Percentiles rank a stretch among this genome's conserved stretches.
These are phyloP conservation scores for Cheilosia vulpina DNA, from an alignment of 2,888 invertebrate genomes.

Conservation along the genomic window DNA sequence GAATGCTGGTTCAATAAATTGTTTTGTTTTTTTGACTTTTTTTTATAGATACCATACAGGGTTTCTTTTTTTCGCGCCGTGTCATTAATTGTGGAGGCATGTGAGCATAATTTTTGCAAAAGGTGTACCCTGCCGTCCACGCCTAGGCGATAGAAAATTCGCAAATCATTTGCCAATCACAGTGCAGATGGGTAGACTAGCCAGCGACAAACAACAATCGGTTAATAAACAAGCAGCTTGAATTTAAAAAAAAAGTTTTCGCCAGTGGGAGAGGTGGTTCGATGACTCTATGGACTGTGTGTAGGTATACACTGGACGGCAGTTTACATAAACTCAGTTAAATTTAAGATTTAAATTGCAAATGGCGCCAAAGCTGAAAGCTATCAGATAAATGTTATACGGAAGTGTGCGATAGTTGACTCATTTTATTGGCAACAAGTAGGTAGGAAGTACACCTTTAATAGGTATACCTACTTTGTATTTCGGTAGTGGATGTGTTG, in stretches of 20 bases:
- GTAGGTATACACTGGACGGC: constrained; percentile 24
- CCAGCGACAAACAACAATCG: constrained; percentile 61
- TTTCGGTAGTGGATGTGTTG: not conserved
- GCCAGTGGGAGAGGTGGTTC: constrained; percentile 38
- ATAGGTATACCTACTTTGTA: not conserved
- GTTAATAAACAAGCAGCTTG: constrained; percentile 48
- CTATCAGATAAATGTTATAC: not conserved
- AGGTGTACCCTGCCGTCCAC: constrained; percentile 52
- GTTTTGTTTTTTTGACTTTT: constrained; percentile 13
- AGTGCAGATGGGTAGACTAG: constrained; percentile 35
- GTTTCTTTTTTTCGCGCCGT: constrained; percentile 48
- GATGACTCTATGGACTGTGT: constrained; percentile 39
- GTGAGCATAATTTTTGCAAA: constrained; percentile 52
- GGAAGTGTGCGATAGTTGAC: not conserved
- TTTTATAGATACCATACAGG: constrained; percentile 12
- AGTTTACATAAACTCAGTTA: constrained; percentile 36
- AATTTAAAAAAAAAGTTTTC: constrained; percentile 44
- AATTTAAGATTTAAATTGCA: not conserved
- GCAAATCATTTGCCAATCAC: constrained; percentile 71
- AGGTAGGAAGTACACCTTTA: not conserved
- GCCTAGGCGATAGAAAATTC: constrained; percentile 64
- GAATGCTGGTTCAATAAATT: constrained; percentile 68
- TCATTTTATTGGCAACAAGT: not conserved
- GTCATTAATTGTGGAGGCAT: constrained; percentile 61
- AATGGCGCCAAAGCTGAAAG: constrained; percentile 27